Conservation (phyloP, 2,797 vertebrate genomes). For the Neosilurus hyrtlii region DNA sequence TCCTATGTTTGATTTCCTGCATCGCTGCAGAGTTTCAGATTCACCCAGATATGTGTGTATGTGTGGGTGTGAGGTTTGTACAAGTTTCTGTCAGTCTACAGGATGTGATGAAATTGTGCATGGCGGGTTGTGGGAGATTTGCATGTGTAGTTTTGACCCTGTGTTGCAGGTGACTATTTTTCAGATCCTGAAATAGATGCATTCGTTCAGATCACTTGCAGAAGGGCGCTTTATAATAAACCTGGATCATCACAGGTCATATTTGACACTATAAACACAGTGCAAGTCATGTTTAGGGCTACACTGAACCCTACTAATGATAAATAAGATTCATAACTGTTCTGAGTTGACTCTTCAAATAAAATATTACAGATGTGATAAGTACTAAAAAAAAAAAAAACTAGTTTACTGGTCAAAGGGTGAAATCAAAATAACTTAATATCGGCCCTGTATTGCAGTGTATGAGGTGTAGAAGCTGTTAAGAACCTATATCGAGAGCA, state of each 20-base stretch:
- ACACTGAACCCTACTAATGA: slow-evolving; percentile 3
- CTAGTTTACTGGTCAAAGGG: neutral
- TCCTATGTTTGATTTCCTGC: slow-evolving; percentile 40
- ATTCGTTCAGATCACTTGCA: slow-evolving; percentile 51
- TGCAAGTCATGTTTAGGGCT: slow-evolving; percentile 37
- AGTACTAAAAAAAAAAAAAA: neutral
- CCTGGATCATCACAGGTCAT: slow-evolving; percentile 37
- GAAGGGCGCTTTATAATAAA: slow-evolving; percentile 65
- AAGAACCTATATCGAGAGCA: neutral
- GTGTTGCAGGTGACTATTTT: slow-evolving; percentile 34
- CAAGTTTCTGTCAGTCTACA: neutral
- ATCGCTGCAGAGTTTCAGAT: slow-evolving; percentile 13
- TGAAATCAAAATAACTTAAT: neutral
- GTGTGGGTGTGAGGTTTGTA: neutral
- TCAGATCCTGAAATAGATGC: slow-evolving; percentile 58
- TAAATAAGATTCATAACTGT: neutral
- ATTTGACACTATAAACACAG: slow-evolving; percentile 49
- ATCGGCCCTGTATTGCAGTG: neutral
- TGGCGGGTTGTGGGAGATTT: slow-evolving; percentile 2
- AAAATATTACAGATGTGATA: neutral
- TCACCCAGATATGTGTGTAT: neutral
- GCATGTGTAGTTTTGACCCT: slow-evolving; percentile 12
- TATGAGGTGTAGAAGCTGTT: neutral
- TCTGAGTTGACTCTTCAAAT: neutral
- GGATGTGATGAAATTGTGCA: neutral